These are phyloP conservation scores for Brachypalpus laphriformis DNA, from an alignment of 2,888 invertebrate genomes.

Conservation along the genomic window DNA sequence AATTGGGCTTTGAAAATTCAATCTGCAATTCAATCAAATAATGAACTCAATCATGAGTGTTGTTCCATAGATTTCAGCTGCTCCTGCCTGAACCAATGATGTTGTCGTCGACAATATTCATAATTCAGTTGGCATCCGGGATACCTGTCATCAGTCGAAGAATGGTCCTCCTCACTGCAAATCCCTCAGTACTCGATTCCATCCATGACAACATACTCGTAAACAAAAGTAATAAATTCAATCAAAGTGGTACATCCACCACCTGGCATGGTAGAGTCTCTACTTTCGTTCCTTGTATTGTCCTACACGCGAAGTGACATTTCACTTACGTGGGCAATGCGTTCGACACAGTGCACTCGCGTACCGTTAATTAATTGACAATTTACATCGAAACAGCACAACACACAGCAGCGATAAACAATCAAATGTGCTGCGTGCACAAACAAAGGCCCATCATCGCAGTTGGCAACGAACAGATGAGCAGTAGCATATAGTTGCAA, in stretches of 20 bases:
- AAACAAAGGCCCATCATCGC: slow-evolving; percentile 50
- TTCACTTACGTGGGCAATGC: slow-evolving; percentile 71
- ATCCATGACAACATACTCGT: slow-evolving; percentile 46
- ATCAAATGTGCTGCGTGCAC: slow-evolving; percentile 49
- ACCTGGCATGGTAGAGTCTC: slow-evolving; percentile 12
- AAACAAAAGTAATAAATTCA: slow-evolving; percentile 74
- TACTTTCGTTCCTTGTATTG: background rate
- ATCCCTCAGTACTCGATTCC: slow-evolving; percentile 3
- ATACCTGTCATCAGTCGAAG: slow-evolving; percentile 15
- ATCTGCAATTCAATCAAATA: slow-evolving; percentile 69
- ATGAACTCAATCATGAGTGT: slow-evolving; percentile 64
- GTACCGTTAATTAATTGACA: slow-evolving; percentile 73
- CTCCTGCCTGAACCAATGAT: background rate
- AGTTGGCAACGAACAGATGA: slow-evolving; percentile 6
- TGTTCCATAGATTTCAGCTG: background rate
- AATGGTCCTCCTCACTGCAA: background rate
- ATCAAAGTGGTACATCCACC: slow-evolving; percentile 47
- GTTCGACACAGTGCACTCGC: slow-evolving; percentile 63
- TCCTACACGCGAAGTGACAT: slow-evolving; percentile 45
- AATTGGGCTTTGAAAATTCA: slow-evolving; percentile 66
- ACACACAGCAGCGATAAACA: slow-evolving; percentile 60
- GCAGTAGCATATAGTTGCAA: background rate
- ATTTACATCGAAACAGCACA: slow-evolving; percentile 69
- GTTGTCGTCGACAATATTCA: slow-evolving; percentile 47
- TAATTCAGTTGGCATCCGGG: slow-evolving; percentile 55